Percentiles rank a stretch among this genome's conserved stretches.
Conservation (phyloP, 64 coral and sea anemone genomes). For the Acropora yongei region DNA sequence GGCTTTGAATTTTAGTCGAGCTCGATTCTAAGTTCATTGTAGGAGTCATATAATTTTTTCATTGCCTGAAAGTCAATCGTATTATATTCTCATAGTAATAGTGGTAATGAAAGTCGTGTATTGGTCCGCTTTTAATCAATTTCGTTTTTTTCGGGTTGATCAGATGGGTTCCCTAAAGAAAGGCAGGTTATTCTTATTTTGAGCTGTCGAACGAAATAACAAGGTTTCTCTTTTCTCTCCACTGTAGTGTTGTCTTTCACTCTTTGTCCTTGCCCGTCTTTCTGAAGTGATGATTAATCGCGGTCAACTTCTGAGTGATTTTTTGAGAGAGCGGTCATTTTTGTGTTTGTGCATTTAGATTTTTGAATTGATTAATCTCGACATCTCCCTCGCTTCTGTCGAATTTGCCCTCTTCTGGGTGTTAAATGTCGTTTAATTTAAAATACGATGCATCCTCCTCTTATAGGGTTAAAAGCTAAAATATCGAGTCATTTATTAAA, state of each 20-base stretch:
- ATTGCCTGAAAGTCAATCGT: neutral
- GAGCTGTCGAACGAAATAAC: too few species aligned
- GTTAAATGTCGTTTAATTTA: neutral
- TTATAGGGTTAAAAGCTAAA: neutral
- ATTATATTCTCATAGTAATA: neutral
- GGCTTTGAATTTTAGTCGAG: too few species aligned
- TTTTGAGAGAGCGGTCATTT: neutral
- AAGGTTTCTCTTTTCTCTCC: neutral
- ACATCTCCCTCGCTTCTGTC: neutral
- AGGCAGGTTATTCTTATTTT: too few species aligned
- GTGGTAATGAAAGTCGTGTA: neutral
- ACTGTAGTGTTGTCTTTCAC: neutral
- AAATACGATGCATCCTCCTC: neutral
- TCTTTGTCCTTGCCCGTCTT: neutral
- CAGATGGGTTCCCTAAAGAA: slow-evolving; percentile 9
- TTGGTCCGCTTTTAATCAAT: slow-evolving; percentile 19
- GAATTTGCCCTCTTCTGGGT: neutral
- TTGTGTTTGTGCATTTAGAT: neutral
- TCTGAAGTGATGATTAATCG: neutral
- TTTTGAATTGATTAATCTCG: neutral
- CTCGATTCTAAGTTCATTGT: too few species aligned
- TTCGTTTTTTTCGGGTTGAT: slow-evolving; percentile 4
- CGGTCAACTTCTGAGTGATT: neutral
- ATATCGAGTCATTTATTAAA: too few species aligned
- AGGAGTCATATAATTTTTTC: neutral